These are phyloP conservation scores for Champsocephalus esox DNA, from an alignment of 2,797 vertebrate genomes.

Conservation along the genomic window DNA sequence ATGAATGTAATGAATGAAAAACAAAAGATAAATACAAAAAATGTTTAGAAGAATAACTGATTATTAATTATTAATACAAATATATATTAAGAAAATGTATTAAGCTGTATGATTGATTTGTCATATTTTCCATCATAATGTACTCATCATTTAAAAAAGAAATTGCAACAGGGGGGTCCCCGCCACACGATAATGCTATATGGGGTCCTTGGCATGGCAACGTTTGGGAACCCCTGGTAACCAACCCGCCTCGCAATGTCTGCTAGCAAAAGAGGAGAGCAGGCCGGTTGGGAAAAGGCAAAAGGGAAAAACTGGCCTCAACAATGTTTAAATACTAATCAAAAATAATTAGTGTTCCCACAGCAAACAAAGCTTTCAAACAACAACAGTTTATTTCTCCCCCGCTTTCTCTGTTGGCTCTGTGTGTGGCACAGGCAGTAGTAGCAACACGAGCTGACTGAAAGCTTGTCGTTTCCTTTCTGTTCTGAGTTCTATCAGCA, in stretches of 20 bases:
- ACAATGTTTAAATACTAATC: constrained; percentile 66
- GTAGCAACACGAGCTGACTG: constrained; percentile 48
- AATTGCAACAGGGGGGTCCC: too few relatives aligned
- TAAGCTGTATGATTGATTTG: too few relatives aligned
- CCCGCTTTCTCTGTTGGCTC: constrained; percentile 7
- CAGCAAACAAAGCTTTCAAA: constrained; percentile 63
- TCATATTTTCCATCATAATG: too few relatives aligned
- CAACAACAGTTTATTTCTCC: constrained; percentile 56
- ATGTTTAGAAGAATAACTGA: too few relatives aligned
- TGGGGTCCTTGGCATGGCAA: too few relatives aligned
- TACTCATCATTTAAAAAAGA: too few relatives aligned
- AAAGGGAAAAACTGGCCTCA: constrained; percentile 44
- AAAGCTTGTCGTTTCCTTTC: constrained; percentile 39
- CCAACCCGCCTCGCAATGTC: constrained; percentile 23
- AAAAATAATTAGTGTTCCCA: constrained; percentile 70
- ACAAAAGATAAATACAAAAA: too few relatives aligned
- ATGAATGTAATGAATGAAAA: too few relatives aligned
- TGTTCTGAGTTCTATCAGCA: constrained; percentile 39
- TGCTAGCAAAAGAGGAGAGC: constrained; percentile 44
- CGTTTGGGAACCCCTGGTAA: not conserved
- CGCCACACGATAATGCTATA: too few relatives aligned
- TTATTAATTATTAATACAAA: too few relatives aligned
- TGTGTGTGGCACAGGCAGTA: constrained; percentile 49
- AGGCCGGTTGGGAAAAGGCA: constrained; percentile 49
- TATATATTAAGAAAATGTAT: too few relatives aligned